A percentile compares a stretch with the other conserved stretches of the same genome.
phyloP scores from a whole-genome alignment of 2,797 vertebrate genomes.

The Forpus xanthops region DNA sequence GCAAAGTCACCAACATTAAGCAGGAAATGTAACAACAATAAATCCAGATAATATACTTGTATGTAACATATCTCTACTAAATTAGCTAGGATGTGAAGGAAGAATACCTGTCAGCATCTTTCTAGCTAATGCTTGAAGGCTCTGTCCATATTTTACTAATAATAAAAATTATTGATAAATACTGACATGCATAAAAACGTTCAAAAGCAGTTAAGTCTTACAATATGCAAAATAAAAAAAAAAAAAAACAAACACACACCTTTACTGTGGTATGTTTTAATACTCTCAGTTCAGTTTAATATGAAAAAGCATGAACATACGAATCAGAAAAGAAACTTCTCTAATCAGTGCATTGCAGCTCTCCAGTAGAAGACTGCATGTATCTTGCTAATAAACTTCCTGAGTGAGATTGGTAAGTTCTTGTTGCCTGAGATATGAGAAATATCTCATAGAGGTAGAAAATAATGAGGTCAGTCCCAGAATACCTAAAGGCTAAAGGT shows the following conservation, averaged over 20 bases:
- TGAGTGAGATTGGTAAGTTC: neutral
- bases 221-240: neutral
- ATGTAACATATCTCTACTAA: neutral
- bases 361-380: neutral
- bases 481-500: neutral
- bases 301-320: neutral
- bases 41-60: neutral
- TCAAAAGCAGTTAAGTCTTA: neutral
- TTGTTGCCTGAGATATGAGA: neutral
- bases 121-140: neutral
- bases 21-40: neutral
- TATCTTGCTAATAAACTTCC: neutral
- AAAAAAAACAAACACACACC: neutral
- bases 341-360: neutral
- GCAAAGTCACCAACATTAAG: neutral
- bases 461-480: neutral
- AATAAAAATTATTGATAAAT: neutral
- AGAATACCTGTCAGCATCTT: neutral
- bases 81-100: neutral
- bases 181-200: neutral
- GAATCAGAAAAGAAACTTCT: neutral
- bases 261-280: neutral
- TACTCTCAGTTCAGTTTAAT: neutral
- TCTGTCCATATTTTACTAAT: neutral
- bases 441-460: neutral